Evolutionary conservation across 2,888 invertebrate genomes (phyloP).

Genomic region (Heliconius erato): DNA sequence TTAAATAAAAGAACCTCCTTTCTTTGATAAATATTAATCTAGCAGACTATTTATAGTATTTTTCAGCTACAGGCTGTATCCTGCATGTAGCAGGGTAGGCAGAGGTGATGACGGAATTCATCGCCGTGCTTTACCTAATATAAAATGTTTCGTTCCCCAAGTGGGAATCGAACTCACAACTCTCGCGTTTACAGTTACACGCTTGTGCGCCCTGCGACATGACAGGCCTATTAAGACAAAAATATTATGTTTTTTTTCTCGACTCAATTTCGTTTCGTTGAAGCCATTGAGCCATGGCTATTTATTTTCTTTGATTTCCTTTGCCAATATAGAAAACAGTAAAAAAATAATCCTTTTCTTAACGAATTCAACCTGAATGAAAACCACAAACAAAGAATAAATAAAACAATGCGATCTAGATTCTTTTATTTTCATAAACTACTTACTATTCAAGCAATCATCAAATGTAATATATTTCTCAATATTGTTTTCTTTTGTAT

Average conservation of each 20-base stretch:
- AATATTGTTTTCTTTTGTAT: background rate
- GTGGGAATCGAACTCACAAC: too few relatives aligned
- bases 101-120: too few relatives aligned
- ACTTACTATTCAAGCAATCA: slow-evolving; percentile 12
- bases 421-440: slow-evolving; percentile 19
- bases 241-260: too few relatives aligned
- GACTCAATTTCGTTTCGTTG: background rate
- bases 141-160: too few relatives aligned
- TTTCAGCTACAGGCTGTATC: too few relatives aligned
- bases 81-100: too few relatives aligned
- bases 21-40: background rate
- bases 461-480: too few relatives aligned
- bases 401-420: background rate
- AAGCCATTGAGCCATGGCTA: slow-evolving; percentile 47
- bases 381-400: slow-evolving; percentile 45
- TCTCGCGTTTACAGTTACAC: too few relatives aligned
- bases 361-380: slow-evolving; percentile 49
- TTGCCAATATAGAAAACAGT: slow-evolving; percentile 49
- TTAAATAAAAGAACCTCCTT: too few relatives aligned
- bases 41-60: background rate
- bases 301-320: slow-evolving; percentile 50
- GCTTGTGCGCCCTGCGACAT: too few relatives aligned
- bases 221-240: too few relatives aligned
- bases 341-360: slow-evolving; percentile 46
- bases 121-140: too few relatives aligned